These are phyloP conservation scores for Agelaius phoeniceus DNA, from an alignment of 2,113 vertebrate species.

Conservation along the genomic window DNA sequence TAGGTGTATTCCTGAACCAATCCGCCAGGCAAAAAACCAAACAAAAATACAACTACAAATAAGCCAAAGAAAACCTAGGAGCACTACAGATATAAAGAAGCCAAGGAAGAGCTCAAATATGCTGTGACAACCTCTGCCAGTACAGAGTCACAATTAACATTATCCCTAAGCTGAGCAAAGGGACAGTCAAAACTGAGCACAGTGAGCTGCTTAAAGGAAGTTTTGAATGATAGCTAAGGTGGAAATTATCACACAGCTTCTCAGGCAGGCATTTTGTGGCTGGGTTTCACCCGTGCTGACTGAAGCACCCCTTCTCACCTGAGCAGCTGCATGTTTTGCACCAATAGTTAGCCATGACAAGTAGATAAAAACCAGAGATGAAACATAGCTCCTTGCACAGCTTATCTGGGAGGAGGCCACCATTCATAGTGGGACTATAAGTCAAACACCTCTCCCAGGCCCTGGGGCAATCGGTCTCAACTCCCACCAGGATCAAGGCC, in stretches of 20 bases:
- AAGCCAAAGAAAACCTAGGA: not conserved
- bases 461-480: rapidly evolving
- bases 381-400: not conserved
- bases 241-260: not conserved
- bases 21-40: not conserved
- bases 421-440: rapidly evolving
- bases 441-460: rapidly evolving
- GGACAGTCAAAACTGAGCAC: not conserved
- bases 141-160: not conserved
- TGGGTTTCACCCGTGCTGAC: rapidly evolving
- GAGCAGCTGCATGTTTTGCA: not conserved
- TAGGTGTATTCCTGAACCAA: not conserved
- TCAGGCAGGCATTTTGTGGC: not conserved
- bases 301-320: not conserved
- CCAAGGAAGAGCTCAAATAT: not conserved
- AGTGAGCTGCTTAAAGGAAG: not conserved
- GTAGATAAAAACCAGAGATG: not conserved
- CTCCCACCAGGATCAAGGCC: not conserved
- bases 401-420: rapidly evolving
- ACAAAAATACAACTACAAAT: not conserved
- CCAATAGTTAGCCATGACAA: not conserved
- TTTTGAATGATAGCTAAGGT: not conserved
- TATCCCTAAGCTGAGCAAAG: not conserved
- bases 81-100: not conserved
- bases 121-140: not conserved